A percentile compares a stretch with the other conserved stretches of the same genome.
Evolutionary conservation across 1,140 invertebrate species (phyloP).

Genomic region (Homalodisca vitripennis): DNA sequence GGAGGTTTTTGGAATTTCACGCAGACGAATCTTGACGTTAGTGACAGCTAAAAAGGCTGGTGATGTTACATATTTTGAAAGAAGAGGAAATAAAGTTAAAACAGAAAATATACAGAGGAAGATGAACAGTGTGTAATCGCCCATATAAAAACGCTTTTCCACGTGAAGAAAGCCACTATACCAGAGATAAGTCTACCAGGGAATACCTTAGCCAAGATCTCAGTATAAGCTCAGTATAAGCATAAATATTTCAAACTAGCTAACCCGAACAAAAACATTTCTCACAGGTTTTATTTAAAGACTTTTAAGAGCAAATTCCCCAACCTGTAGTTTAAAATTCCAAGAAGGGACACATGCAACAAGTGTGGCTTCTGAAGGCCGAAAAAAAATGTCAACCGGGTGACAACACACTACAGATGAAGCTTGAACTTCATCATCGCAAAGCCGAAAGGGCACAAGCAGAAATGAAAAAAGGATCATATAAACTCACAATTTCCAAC

Average conservation of each 20-base stretch:
- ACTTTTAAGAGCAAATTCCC: conserved; percentile 25
- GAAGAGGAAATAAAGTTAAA: conserved; percentile 18
- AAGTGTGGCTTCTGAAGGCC: conserved; percentile 11
- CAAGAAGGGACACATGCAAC: conserved; percentile 26
- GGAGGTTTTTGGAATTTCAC: too few species aligned
- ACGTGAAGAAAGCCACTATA: conserved; percentile 22
- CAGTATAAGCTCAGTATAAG: conserved; percentile 14
- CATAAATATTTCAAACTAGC: background rate
- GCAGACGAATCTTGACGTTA: too few species aligned
- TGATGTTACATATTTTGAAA: conserved; percentile 21
- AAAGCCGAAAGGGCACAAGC: background rate
- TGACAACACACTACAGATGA: too few species aligned
- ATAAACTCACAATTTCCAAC: too few species aligned
- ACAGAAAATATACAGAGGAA: conserved; percentile 14
- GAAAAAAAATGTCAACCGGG: background rate
- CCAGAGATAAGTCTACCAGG: background rate
- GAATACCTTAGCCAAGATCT: too few species aligned
- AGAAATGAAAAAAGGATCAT: conserved; percentile 27
- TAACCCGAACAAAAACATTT: conserved; percentile 5
- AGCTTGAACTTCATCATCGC: background rate
- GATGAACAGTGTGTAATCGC: conserved; percentile 8
- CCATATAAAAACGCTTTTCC: conserved; percentile 17
- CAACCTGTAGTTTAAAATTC: too few species aligned
- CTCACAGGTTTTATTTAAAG: background rate
- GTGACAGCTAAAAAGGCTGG: too few species aligned